These are phyloP conservation scores for Agonopterix heracliana DNA, from an alignment of 2,888 invertebrate species.

Conservation along the genomic window DNA sequence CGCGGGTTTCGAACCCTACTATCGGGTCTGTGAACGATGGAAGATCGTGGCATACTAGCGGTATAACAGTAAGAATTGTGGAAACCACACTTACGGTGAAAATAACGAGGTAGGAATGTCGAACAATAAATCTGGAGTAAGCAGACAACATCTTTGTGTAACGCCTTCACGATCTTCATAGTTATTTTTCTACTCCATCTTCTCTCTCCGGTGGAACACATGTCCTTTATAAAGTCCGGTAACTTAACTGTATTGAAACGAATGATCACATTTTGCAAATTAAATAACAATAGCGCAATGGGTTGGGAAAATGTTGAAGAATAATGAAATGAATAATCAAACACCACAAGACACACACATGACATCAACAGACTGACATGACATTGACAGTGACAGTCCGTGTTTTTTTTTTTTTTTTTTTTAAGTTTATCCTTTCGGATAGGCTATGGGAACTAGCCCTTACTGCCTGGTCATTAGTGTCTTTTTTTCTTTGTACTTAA, in stretches of 20 bases:
- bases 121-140: constrained; percentile 70
- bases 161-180: constrained; percentile 51
- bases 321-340: constrained; percentile 11
- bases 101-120: constrained; percentile 61
- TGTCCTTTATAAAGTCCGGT: constrained; percentile 24
- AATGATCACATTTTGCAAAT: constrained; percentile 37
- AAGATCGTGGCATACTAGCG: constrained; percentile 52
- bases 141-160: constrained; percentile 58
- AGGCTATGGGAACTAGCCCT: no score
- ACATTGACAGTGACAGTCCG: no score
- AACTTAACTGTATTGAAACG: constrained; percentile 10
- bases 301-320: constrained; percentile 20
- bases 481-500: no score
- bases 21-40: constrained; percentile 93
- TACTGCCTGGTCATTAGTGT: no score
- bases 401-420: no score
- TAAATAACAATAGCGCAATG: constrained; percentile 10
- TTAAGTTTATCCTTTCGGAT: no score
- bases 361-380: no score
- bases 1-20: constrained; percentile 94
- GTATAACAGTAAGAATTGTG: constrained; percentile 57
- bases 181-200: constrained; percentile 48
- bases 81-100: constrained; percentile 55
- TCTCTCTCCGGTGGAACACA: constrained; percentile 29
- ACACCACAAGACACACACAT: constrained; percentile 5